Evolutionary conservation across 2,113 vertebrate species (phyloP).

Genomic region (Misgurnus anguillicaudatus): DNA sequence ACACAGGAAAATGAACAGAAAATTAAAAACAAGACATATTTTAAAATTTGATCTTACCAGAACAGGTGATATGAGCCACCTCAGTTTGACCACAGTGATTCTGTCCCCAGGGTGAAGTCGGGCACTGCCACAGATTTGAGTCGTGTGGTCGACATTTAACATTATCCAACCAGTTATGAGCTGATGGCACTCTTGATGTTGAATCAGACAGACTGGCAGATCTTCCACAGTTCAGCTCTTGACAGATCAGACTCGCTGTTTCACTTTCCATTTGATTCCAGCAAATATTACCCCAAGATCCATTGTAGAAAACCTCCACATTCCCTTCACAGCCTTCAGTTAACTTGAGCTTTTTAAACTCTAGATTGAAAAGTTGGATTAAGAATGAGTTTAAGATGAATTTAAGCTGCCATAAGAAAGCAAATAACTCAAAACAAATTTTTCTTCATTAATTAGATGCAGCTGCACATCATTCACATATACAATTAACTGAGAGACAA

Average conservation of each 20-base stretch:
- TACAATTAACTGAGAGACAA: too few relatives aligned
- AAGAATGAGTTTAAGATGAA: too few relatives aligned
- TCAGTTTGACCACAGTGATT: slow-evolving; percentile 1
- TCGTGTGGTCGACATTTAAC: slow-evolving; percentile 28
- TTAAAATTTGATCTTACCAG: neutral
- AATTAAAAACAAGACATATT: too few relatives aligned
- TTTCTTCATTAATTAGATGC: too few relatives aligned
- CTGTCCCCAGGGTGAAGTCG: slow-evolving; percentile 29
- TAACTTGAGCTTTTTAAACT: neutral
- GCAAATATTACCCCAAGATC: too few relatives aligned
- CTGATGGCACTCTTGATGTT: too few relatives aligned
- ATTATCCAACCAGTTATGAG: slow-evolving; percentile 27
- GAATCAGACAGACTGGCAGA: neutral
- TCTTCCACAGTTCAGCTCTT: slow-evolving; percentile 49
- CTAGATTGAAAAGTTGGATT: too few relatives aligned
- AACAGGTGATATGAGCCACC: slow-evolving; percentile 21
- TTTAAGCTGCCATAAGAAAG: too few relatives aligned
- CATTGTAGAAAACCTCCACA: slow-evolving; percentile 51
- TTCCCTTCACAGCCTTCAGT: neutral
- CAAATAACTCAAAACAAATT: too few relatives aligned
- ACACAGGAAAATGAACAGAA: too few relatives aligned
- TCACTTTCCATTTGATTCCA: slow-evolving; percentile 17
- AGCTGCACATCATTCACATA: too few relatives aligned
- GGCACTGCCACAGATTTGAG: slow-evolving; percentile 39
- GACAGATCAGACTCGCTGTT: slow-evolving; percentile 14